phyloP scores from a whole-genome alignment of 2,888 invertebrate species.

The Athetis lepigone region DNA sequence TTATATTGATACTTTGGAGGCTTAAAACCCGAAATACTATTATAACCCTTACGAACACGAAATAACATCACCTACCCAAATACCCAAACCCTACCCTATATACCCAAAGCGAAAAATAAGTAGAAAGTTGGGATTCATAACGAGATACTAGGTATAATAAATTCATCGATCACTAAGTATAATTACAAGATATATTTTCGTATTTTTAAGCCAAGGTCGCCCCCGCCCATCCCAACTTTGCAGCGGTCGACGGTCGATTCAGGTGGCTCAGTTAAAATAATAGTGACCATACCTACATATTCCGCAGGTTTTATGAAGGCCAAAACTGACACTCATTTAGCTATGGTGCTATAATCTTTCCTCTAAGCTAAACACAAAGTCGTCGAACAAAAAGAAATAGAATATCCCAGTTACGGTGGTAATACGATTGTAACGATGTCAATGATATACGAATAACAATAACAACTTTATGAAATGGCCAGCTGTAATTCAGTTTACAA shows the following conservation, averaged over 20 bases:
- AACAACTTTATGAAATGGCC: too few species aligned
- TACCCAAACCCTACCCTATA: background rate
- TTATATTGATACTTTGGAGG: background rate
- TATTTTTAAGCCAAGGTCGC: constrained; percentile 11
- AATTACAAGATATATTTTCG: background rate
- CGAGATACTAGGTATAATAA: too few species aligned
- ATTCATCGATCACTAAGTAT: background rate
- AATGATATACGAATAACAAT: too few species aligned
- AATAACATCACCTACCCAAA: too few species aligned
- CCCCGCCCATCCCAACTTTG: background rate
- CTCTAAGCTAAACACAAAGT: too few species aligned
- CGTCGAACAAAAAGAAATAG: too few species aligned
- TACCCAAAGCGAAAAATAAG: background rate
- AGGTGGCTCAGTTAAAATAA: constrained; percentile 5
- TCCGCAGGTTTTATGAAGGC: background rate
- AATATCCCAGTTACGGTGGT: too few species aligned
- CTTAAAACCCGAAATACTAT: too few species aligned
- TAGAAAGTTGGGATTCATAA: background rate
- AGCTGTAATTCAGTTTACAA: too few species aligned
- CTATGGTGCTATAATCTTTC: background rate
- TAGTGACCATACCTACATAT: background rate
- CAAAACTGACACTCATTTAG: background rate
- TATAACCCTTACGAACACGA: too few species aligned
- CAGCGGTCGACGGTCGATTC: constrained; percentile 9
- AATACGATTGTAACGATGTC: too few species aligned